Base-by-base conservation (phyloP, 1,140 invertebrate genomes). In the Nixonia krombeini region DNA sequence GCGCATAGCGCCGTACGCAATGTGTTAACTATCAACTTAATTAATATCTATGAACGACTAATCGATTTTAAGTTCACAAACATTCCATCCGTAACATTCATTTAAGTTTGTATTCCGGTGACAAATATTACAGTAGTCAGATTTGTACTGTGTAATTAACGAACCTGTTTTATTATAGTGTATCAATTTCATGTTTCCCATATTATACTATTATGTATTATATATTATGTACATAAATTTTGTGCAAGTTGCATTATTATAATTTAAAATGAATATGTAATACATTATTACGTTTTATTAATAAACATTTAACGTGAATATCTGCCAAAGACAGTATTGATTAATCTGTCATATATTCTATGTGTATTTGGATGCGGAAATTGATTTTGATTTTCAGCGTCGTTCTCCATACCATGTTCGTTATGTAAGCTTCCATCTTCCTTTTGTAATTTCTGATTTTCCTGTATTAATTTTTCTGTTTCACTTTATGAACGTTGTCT, bases 11-110 rank as follows among this genome's bases (percentile, higher is more conserved):
- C n/a, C n/a, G n/a, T n/a, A n/a, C n/a, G n/a, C n/a, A n/a, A n/a
- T n/a, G n/a, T n/a, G n/a, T n/a, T n/a, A n/a, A n/a, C n/a, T n/a
- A n/a, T n/a, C n/a, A n/a, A n/a, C n/a, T n/a, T n/a, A n/a, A n/a
- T n/a, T n/a, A n/a, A n/a, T 4, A 2, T 2, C 17, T 37, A 37
- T 37, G 15, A 4, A 15, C 7, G 16, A 44, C 18, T 61, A 61
- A 47, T 59, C 56, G 12, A 59, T 52, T 29, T 61, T 49, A 41
- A 52, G 44, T 12, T 38, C 38, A 46, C 57, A 61, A 47, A 17
- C 12, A 33, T 52, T 45, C 49, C 49, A 52, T 29, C 59, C 59
- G 26, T 63, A 51, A 29, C 16, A 25, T 29, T 63, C 51, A 7
- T 31, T 37, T 3, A 45, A 38, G 13, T 10, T 10, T 7, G 25